Evolutionary conservation across 2,797 vertebrate genomes (phyloP).

Genomic region (Artibeus jamaicensis): DNA sequence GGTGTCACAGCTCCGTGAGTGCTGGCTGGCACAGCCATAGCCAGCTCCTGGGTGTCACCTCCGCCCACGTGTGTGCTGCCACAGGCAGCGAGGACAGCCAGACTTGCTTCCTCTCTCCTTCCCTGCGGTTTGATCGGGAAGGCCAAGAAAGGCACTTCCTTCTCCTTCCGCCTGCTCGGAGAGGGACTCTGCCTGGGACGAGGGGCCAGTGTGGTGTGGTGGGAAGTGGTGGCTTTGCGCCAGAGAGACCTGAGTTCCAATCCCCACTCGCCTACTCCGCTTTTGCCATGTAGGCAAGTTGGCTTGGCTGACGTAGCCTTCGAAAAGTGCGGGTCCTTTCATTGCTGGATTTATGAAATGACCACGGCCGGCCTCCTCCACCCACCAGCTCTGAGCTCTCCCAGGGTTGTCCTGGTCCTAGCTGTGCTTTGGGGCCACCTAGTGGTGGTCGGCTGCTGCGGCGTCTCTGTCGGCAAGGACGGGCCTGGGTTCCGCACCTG

Average conservation of each 20-base stretch:
- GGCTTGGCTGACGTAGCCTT: not conserved
- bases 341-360: not conserved
- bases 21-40: rapidly evolving
- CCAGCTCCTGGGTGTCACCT: not conserved
- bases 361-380: rapidly evolving
- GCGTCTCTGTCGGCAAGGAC: rapidly evolving
- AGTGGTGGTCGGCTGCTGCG: not conserved
- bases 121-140: not conserved
- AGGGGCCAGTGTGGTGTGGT: rapidly evolving
- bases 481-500: not conserved
- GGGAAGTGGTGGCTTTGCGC: not conserved
- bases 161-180: not conserved
- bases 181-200: not conserved
- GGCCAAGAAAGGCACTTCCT: not conserved
- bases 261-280: not conserved
- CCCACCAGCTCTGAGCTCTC: not conserved
- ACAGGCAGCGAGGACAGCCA: not conserved
- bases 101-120: not conserved
- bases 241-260: not conserved
- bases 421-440: slow-evolving; percentile 30
- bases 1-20: rapidly evolving
- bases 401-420: not conserved
- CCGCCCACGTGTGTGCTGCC: not conserved
- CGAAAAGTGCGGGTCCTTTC: rapidly evolving
- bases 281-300: not conserved